phyloP scores from a whole-genome alignment of 2,797 vertebrate genomes.

The Eurystomus glaucurus region DNA sequence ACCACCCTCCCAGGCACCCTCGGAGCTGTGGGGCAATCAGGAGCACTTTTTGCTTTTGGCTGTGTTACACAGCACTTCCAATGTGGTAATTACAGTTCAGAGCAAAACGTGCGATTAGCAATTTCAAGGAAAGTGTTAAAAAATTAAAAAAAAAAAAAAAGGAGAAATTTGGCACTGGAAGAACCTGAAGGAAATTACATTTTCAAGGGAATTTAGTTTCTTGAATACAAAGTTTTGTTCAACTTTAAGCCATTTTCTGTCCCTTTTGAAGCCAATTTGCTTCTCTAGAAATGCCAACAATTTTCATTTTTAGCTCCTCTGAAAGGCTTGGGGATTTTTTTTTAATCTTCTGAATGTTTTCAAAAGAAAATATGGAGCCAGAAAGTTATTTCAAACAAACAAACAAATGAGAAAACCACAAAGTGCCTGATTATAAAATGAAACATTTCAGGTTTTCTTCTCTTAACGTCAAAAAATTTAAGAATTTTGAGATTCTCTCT shows the following conservation, averaged over 20 bases:
- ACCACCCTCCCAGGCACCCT: background rate
- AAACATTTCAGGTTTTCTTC: background rate
- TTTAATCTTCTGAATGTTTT: slow-evolving; percentile 19
- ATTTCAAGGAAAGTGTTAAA: background rate
- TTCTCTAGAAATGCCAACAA: slow-evolving; percentile 22
- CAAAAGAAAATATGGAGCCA: slow-evolving; percentile 30
- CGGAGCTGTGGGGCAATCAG: background rate
- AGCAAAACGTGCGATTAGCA: background rate
- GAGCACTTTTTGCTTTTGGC: background rate
- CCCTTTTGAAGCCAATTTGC: background rate
- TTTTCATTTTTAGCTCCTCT: slow-evolving; percentile 52
- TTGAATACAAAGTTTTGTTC: slow-evolving; percentile 25
- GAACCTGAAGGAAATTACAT: background rate
- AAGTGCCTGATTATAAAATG: slow-evolving; percentile 10
- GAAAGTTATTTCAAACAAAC: slow-evolving; percentile 44
- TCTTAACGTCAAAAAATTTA: background rate
- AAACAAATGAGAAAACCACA: slow-evolving; percentile 48
- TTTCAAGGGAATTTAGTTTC: slow-evolving; percentile 25
- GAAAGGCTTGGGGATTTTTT: background rate
- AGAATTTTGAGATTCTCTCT: background rate
- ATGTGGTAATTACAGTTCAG: background rate
- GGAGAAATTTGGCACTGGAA: background rate
- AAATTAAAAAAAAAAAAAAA: too few species aligned
- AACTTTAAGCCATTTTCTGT: background rate
- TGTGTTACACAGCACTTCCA: background rate